phyloP scores from a whole-genome alignment of 1,140 invertebrate species.

The Tetraneura akinire region DNA sequence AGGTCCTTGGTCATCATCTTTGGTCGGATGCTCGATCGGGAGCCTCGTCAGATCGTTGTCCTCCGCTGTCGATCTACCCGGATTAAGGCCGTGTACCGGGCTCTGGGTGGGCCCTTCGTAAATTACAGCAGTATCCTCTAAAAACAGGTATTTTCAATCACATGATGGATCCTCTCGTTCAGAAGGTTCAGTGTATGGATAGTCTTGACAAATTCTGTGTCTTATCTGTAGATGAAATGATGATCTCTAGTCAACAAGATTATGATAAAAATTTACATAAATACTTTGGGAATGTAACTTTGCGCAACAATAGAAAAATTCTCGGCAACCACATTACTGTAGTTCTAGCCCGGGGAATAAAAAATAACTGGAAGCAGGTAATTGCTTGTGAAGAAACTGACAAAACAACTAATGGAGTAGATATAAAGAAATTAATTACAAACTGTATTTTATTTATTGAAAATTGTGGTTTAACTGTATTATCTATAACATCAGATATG shows the following conservation, averaged over 20 bases:
- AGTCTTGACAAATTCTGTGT: neutral
- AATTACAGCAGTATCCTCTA: slow-evolving; percentile 19
- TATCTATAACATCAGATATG: neutral
- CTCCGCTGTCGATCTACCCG: no score
- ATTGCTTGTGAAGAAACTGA: slow-evolving; percentile 12
- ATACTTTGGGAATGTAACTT: slow-evolving; percentile 4
- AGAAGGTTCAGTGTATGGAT: slow-evolving; percentile 9
- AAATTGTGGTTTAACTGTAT: slow-evolving; percentile 2
- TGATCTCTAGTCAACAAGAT: slow-evolving; percentile 8
- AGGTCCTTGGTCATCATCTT: no score
- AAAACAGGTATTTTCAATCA: slow-evolving; percentile 9
- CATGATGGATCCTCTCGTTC: slow-evolving; percentile 7
- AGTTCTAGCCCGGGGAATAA: neutral
- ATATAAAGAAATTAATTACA: slow-evolving; percentile 6
- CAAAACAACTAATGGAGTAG: neutral
- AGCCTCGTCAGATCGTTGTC: no score
- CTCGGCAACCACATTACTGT: neutral
- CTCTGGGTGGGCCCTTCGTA: no score
- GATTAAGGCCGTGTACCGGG: no score
- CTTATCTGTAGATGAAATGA: neutral
- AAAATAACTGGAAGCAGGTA: slow-evolving; percentile 1
- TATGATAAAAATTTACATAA: slow-evolving; percentile 8
- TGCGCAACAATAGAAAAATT: neutral
- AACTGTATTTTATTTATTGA: slow-evolving; percentile 18
- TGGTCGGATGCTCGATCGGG: no score